Evolutionary conservation across 2,888 invertebrate genomes (phyloP).

Genomic region (Rutpela maculata): DNA sequence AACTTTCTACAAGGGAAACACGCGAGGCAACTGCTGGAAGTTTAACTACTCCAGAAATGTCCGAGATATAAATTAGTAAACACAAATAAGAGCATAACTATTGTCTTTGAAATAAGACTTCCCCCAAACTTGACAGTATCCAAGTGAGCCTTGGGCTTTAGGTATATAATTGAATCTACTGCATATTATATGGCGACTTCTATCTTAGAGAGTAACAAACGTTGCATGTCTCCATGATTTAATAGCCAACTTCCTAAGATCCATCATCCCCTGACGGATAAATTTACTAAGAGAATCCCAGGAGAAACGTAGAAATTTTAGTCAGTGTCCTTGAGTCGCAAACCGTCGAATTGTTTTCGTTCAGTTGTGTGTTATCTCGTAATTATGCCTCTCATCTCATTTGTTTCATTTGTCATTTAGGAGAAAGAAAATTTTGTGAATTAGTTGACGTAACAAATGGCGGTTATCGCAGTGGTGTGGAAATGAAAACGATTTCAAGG

Average conservation of each 20-base stretch:
- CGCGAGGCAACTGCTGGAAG: not conserved
- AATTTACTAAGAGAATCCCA: constrained; percentile 63
- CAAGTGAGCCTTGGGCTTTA: not conserved
- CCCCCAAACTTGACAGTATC: constrained; percentile 5
- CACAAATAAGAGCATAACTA: constrained; percentile 4
- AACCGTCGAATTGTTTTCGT: constrained; percentile 19
- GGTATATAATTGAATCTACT: constrained; percentile 54
- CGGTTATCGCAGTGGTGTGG: not conserved
- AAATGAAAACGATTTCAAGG: not conserved
- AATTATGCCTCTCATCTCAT: not conserved
- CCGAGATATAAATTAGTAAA: constrained; percentile 16
- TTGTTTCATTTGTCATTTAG: not conserved
- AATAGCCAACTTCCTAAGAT: constrained; percentile 58
- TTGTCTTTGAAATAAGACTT: constrained; percentile 26
- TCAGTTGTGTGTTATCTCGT: constrained; percentile 1
- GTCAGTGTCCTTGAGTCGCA: constrained; percentile 20
- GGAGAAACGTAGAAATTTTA: constrained; percentile 63
- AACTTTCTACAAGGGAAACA: not conserved
- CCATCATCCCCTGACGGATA: constrained; percentile 61
- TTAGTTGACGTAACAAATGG: not conserved
- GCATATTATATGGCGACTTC: constrained; percentile 54
- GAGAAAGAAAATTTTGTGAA: not conserved
- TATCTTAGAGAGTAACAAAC: constrained; percentile 54
- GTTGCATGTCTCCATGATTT: constrained; percentile 58
- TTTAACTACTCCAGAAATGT: not conserved